A percentile compares a stretch with the other conserved stretches of the same genome.
Conservation (phyloP, 2,888 invertebrate genomes). For the Pilophorus perplexus region DNA sequence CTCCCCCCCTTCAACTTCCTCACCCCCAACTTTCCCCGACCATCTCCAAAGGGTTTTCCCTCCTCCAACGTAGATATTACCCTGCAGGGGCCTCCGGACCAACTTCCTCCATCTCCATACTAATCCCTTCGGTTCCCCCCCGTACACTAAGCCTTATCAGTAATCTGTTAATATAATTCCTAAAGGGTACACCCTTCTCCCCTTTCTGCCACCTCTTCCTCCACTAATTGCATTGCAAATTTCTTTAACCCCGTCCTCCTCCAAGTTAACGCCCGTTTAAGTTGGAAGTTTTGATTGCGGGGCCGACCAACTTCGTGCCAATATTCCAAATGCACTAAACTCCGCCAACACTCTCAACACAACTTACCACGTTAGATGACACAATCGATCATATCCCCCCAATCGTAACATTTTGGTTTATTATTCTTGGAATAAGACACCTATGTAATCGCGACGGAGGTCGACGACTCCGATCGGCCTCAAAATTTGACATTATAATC, state of each 20-base stretch:
- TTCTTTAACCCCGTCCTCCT: conserved; percentile 41
- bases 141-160: conserved; percentile 44
- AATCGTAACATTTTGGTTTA: too few species aligned
- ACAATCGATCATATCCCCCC: not conserved
- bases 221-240: conserved; percentile 47
- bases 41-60: not conserved
- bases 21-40: not conserved
- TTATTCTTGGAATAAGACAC: too few species aligned
- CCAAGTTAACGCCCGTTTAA: conserved; percentile 34
- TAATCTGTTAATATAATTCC: conserved; percentile 47
- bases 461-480: too few species aligned
- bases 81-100: conserved; percentile 17
- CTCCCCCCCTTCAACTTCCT: not conserved
- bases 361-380: not conserved
- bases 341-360: not conserved
- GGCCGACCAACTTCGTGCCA: conserved; percentile 14
- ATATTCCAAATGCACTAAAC: conserved; percentile 6
- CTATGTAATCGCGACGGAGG: too few species aligned
- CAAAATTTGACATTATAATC: too few species aligned
- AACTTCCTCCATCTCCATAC: conserved; percentile 42
- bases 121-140: conserved; percentile 38
- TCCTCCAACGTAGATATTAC: conserved; percentile 20
- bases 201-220: not conserved
- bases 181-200: not conserved
- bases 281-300: conserved; percentile 36